These are phyloP conservation scores for Decapterus maruadsi DNA, from an alignment of 2,797 vertebrate species.

Conservation along the genomic window DNA sequence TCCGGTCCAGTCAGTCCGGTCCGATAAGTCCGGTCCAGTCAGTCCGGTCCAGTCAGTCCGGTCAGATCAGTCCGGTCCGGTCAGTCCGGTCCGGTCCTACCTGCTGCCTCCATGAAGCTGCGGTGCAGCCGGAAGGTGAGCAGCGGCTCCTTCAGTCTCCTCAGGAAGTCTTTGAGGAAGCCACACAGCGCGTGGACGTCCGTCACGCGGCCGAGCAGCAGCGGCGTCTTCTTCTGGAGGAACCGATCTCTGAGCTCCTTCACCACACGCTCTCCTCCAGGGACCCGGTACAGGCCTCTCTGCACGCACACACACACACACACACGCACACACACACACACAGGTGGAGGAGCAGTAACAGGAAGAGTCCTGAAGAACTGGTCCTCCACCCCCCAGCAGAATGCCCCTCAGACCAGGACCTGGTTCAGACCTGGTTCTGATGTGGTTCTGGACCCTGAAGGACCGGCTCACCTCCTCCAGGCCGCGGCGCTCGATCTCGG, in stretches of 20 bases:
- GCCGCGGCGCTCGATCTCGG: constrained; percentile 74
- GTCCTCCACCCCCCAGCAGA: too few relatives aligned
- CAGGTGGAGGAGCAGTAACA: too few relatives aligned
- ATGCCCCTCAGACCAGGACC: too few relatives aligned
- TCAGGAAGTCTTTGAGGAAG: constrained; percentile 91
- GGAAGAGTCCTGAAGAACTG: too few relatives aligned
- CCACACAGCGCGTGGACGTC: constrained; percentile 90
- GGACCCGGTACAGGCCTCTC: constrained; percentile 90
- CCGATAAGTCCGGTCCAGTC: too few relatives aligned
- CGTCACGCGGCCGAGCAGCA: constrained; percentile 77
- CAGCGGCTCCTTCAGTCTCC: constrained; percentile 88
- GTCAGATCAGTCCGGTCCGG: too few relatives aligned
- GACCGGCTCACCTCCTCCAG: constrained; percentile 65
- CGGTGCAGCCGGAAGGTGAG: constrained; percentile 78
- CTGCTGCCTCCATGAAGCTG: constrained; percentile 87
- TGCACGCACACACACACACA: too few relatives aligned
- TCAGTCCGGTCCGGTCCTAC: constrained; percentile 58
- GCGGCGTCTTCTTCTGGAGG: constrained; percentile 65
- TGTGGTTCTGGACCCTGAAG: background rate
- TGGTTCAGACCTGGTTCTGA: background rate
- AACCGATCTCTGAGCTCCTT: constrained; percentile 87
- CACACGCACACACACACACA: too few relatives aligned
- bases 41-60: too few relatives aligned
- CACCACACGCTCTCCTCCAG: constrained; percentile 86
- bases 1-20: too few relatives aligned